These are phyloP conservation scores for Carterocephalus palaemon DNA, from an alignment of 2,888 invertebrate species.

Conservation along the genomic window DNA sequence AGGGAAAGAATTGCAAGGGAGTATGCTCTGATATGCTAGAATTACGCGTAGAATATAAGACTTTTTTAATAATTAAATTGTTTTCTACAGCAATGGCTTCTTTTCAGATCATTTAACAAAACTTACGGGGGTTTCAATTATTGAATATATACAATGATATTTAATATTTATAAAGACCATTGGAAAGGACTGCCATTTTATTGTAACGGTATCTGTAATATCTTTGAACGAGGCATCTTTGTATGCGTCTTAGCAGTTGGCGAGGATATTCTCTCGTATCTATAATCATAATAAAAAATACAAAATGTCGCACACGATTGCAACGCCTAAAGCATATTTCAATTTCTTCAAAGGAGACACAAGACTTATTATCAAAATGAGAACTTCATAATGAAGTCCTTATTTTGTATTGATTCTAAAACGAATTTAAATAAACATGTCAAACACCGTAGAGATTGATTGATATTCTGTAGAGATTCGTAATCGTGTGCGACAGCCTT, in stretches of 20 bases:
- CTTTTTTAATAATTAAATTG: slow-evolving; percentile 65
- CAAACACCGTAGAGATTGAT: too few species aligned
- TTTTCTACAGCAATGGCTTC: slow-evolving; percentile 72
- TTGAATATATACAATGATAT: slow-evolving; percentile 52
- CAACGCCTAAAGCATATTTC: too few species aligned
- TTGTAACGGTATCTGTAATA: slow-evolving; percentile 49
- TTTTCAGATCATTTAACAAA: slow-evolving; percentile 67
- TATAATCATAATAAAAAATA: background rate
- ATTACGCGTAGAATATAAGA: slow-evolving; percentile 62
- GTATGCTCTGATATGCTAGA: slow-evolving; percentile 67
- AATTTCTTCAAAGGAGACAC: too few species aligned
- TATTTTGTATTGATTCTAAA: too few species aligned
- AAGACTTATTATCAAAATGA: too few species aligned
- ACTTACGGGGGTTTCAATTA: slow-evolving; percentile 36
- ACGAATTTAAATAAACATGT: too few species aligned
- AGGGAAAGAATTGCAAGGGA: slow-evolving; percentile 45
- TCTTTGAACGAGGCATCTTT: slow-evolving; percentile 34
- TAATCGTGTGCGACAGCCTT: too few species aligned
- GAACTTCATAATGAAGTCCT: too few species aligned
- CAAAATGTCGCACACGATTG: too few species aligned
- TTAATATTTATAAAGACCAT: slow-evolving; percentile 70
- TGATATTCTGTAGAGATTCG: too few species aligned
- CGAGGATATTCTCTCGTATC: slow-evolving; percentile 1
- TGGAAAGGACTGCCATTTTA: slow-evolving; percentile 73
- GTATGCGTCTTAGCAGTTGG: background rate